phyloP scores from a whole-genome alignment of 2,797 vertebrate genomes.

The Hippoglossus hippoglossus region DNA sequence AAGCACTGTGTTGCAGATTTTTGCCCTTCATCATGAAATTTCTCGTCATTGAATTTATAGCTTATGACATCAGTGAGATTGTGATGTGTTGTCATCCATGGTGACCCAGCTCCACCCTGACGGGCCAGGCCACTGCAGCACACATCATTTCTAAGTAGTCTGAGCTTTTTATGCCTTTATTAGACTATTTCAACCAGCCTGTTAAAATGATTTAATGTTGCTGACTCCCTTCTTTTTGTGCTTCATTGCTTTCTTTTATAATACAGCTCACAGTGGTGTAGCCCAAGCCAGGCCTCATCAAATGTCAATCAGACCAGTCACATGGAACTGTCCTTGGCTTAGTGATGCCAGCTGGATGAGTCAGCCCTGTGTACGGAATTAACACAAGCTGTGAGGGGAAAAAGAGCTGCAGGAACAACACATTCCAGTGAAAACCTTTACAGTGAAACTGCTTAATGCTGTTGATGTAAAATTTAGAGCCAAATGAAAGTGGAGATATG shows the following conservation, averaged over 20 bases:
- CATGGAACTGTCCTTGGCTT: conserved; percentile 56
- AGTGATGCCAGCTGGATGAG: conserved; percentile 54
- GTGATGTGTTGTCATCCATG: conserved; percentile 13
- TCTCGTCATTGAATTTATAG: conserved; percentile 22
- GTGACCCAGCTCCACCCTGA: not conserved
- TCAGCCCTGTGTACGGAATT: conserved; percentile 45
- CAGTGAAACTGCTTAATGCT: conserved; percentile 15
- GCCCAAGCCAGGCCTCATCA: conserved; percentile 16
- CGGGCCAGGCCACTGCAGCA: not conserved
- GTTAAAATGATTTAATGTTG: not conserved
- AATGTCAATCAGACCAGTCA: conserved; percentile 30
- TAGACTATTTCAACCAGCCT: not conserved
- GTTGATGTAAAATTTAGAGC: not conserved
- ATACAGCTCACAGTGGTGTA: conserved; percentile 9
- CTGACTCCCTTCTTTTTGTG: not conserved
- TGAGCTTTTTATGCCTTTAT: not conserved
- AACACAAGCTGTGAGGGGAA: conserved; percentile 24
- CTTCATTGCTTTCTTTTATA: conserved; percentile 15
- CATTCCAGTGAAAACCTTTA: not conserved
- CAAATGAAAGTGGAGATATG: not conserved
- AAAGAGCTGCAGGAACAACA: conserved; percentile 9
- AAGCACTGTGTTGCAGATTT: conserved; percentile 21
- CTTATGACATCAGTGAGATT: conserved; percentile 12
- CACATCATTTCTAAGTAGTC: not conserved
- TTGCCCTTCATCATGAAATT: conserved; percentile 25